These are phyloP conservation scores for Acanthococcus lagerstroemiae DNA, from an alignment of 2,888 invertebrate species.

Conservation along the genomic window DNA sequence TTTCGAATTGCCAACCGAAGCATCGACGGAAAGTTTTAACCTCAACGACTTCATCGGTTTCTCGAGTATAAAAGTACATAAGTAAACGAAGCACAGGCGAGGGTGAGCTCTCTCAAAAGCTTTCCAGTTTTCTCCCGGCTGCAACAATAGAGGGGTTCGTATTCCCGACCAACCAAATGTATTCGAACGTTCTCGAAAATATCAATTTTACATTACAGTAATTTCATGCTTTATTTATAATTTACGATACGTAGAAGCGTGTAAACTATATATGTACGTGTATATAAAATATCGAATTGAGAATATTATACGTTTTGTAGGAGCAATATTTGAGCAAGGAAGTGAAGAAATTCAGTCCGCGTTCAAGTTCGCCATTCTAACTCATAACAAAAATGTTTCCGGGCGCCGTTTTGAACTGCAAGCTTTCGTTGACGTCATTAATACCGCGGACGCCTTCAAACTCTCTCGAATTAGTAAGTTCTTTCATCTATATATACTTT, in stretches of 20 bases:
- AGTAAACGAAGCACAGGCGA: too few species aligned
- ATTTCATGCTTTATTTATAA: not conserved
- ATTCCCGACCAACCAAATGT: too few species aligned
- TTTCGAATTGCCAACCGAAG: too few species aligned
- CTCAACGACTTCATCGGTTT: too few species aligned
- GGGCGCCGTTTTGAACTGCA: conserved; percentile 70
- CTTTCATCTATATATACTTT: too few species aligned
- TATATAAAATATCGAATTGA: not conserved
- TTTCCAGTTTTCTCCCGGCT: too few species aligned
- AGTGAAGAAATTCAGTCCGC: conserved; percentile 86
- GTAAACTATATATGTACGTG: not conserved
- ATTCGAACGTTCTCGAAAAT: too few species aligned
- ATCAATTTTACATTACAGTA: not conserved
- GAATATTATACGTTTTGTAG: conserved; percentile 47
- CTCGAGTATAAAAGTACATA: too few species aligned
- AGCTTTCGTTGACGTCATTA: conserved; percentile 82
- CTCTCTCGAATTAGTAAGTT: conserved; percentile 80
- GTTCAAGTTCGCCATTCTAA: conserved; percentile 80
- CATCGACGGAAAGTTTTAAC: too few species aligned
- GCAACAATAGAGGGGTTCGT: too few species aligned
- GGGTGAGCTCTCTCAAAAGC: too few species aligned
- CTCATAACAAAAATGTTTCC: conserved; percentile 74
- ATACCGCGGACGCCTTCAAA: conserved; percentile 87
- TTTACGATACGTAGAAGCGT: not conserved
- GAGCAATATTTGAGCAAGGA: conserved; percentile 84